Evolutionary conservation across 1,140 invertebrate species (phyloP).

Genomic region (Heliconius himera): DNA sequence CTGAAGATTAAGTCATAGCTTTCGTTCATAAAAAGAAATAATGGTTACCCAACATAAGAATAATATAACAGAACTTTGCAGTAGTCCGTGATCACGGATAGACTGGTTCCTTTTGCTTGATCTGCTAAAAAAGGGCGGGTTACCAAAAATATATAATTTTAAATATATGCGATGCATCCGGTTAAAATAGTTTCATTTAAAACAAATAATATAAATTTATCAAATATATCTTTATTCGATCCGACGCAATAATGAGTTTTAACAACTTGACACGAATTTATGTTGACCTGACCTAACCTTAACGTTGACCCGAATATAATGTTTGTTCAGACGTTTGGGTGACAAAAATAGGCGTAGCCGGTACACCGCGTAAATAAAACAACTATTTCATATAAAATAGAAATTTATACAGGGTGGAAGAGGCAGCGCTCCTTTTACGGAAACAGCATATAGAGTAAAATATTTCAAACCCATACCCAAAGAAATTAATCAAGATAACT

Average conservation of each 20-base stretch:
- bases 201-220: not conserved
- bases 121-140: too few species aligned
- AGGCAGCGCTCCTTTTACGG: too few species aligned
- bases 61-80: not conserved
- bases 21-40: not conserved
- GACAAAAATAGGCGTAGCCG: constrained; percentile 40
- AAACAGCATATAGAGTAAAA: too few species aligned
- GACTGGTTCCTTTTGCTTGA: too few species aligned
- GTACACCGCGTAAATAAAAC: constrained; percentile 28
- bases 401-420: not conserved
- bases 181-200: too few species aligned
- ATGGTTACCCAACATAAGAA: not conserved
- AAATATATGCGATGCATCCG: too few species aligned
- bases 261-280: constrained; percentile 37
- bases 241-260: constrained; percentile 35
- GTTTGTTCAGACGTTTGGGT: constrained; percentile 42
- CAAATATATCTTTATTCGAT: constrained; percentile 21
- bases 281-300: constrained; percentile 45
- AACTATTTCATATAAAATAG: not conserved
- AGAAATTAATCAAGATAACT: too few species aligned
- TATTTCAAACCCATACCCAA: too few species aligned
- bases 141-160: too few species aligned
- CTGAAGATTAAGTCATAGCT: too few species aligned
- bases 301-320: constrained; percentile 44
- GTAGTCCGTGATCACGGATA: too few species aligned